Evolutionary conservation across 2,888 invertebrate genomes (phyloP).

Genomic region (Andrena bicolor): DNA sequence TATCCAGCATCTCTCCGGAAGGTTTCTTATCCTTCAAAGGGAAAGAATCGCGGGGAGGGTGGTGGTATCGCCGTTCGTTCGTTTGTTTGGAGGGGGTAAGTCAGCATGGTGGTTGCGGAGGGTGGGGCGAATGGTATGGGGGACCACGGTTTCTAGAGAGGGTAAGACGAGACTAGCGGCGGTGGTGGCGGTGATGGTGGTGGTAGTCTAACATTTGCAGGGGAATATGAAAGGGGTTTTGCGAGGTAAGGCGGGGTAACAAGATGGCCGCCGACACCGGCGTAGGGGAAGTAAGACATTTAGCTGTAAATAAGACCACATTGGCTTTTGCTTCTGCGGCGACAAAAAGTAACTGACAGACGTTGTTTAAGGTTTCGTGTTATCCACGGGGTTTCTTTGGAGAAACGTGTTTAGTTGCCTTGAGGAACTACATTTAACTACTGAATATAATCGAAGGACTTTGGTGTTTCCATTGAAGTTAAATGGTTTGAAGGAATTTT

Average conservation of each 20-base stretch:
- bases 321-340: slow-evolving; percentile 33
- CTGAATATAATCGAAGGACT: not conserved
- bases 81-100: slow-evolving; percentile 73
- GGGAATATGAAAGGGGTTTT: slow-evolving; percentile 75
- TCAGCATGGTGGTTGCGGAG: slow-evolving; percentile 72
- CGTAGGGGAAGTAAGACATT: slow-evolving; percentile 82
- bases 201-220: slow-evolving; percentile 79
- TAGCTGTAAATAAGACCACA: slow-evolving; percentile 69
- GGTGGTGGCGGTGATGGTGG: slow-evolving; percentile 68
- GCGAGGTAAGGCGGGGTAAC: slow-evolving; percentile 81
- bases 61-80: slow-evolving; percentile 49
- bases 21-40: slow-evolving; percentile 45
- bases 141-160: slow-evolving; percentile 72
- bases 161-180: slow-evolving; percentile 77
- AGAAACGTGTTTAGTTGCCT: not conserved
- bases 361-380: slow-evolving; percentile 3
- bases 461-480: not conserved
- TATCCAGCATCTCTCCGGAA: not conserved
- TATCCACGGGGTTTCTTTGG: not conserved
- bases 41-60: slow-evolving; percentile 56
- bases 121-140: slow-evolving; percentile 73
- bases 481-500: not conserved
- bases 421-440: not conserved
- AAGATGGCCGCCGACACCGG: slow-evolving; percentile 81
- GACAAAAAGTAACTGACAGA: slow-evolving; percentile 39